Evolutionary conservation across 2,888 invertebrate species (phyloP).

Genomic region (Rhagium mordax): DNA sequence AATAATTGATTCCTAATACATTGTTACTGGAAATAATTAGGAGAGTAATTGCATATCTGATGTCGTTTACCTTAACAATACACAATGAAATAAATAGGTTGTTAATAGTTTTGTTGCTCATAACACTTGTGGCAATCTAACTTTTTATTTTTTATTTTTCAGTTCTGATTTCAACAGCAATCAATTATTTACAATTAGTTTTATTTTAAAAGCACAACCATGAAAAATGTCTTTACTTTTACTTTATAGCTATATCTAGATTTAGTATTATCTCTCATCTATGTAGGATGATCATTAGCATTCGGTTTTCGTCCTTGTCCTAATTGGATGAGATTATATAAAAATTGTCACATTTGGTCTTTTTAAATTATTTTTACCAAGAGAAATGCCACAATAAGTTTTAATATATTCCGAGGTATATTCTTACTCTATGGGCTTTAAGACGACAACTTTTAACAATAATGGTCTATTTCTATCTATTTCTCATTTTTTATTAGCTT

Average conservation of each 20-base stretch:
- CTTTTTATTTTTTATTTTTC: constrained; percentile 25
- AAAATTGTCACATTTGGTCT: too few species aligned
- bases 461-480: too few species aligned
- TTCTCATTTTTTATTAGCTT: too few species aligned
- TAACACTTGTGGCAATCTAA: constrained; percentile 28
- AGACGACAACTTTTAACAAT: too few species aligned
- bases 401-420: too few species aligned
- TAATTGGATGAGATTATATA: not conserved
- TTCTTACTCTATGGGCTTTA: too few species aligned
- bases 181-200: constrained; percentile 18
- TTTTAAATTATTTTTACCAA: too few species aligned
- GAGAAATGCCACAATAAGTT: too few species aligned
- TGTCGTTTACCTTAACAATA: constrained; percentile 42
- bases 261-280: constrained; percentile 7
- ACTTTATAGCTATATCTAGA: constrained; percentile 13
- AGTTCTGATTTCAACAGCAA: constrained; percentile 25
- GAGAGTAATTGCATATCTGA: constrained; percentile 44
- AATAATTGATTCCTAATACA: constrained; percentile 48
- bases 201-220: constrained; percentile 19
- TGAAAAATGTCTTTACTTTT: constrained; percentile 26
- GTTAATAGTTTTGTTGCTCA: constrained; percentile 29
- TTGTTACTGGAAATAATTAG: constrained; percentile 46
- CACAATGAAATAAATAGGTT: constrained; percentile 28
- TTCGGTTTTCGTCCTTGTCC: constrained; percentile 8
- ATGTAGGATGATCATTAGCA: constrained; percentile 5